Evolutionary conservation across 2,113 vertebrate genomes (phyloP), one percentile per base, ranked within the genome.

Genomic region (Clarias gariepinus): DNA sequence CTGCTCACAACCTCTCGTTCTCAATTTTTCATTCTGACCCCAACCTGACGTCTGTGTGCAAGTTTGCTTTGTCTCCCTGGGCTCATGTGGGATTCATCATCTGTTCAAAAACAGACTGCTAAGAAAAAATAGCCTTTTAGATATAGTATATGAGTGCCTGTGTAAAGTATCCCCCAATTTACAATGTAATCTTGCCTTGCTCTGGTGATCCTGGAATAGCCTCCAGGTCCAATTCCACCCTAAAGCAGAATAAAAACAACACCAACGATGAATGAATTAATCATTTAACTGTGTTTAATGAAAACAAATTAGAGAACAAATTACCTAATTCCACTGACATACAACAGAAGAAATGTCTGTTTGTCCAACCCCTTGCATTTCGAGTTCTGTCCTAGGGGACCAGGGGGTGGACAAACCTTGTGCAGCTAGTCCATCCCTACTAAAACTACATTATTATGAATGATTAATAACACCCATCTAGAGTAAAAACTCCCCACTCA

Each of bases 401-500:
- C 13, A 25, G 82, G 33, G 33, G 82, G 55, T 30, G 83, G 83
- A 76, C 23, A 74, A 60, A n/a, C 58, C 33, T 33, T 52, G 9
- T 60, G 25, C 53, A 73, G 13, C 30, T 47, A 73, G 28, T 84
- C 69, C 57, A 74, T 84, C 33, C 58, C 7, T 55, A 28, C 23
- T 23, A 84, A 8, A 58, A 41, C 33, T 36, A 33, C 69, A 84
- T 30, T 55, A 47, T 36, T 53, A 63, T 63, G 83, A 63, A 28
- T 84, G 69, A 84, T 76, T 76, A 57, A 76, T 84, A 28, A 23
- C 83, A 61, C 30, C 16, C 30, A 1, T 60, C 30, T 36, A 3
- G 82, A 71, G 66, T 71, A 73, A 36, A 47, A 68, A 33, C 82
- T 73, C 53, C 68, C 82, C 28, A 79, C 30, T 84, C 30, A 3